These are phyloP conservation scores for Drosophila suzukii DNA, from an alignment of 1,140 invertebrate species.

Conservation along the genomic window DNA sequence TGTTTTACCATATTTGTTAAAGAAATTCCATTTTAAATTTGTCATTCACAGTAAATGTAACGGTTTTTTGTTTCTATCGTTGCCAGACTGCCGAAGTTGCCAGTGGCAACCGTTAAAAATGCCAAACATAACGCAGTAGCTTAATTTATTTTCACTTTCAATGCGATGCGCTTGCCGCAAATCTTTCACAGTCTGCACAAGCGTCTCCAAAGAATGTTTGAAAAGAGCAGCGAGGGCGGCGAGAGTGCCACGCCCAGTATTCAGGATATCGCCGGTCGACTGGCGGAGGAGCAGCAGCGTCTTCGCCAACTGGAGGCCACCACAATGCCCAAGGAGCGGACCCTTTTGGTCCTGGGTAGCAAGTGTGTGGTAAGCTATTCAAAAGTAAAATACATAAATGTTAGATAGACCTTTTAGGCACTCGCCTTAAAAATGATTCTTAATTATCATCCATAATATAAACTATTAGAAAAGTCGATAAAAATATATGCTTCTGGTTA, in stretches of 20 bases:
- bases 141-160: slow-evolving; percentile 3
- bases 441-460: background rate
- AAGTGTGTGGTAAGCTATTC: slow-evolving; percentile 85
- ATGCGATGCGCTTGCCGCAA: slow-evolving; percentile 66
- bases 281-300: slow-evolving; percentile 74
- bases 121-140: slow-evolving; percentile 18
- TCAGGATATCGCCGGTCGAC: slow-evolving; percentile 80
- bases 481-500: too few species aligned
- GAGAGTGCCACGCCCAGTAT: slow-evolving; percentile 63
- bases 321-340: slow-evolving; percentile 83
- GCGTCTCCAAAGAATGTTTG: slow-evolving; percentile 67
- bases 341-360: slow-evolving; percentile 86
- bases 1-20: too few species aligned
- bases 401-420: too few species aligned
- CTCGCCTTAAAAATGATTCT: background rate
- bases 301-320: slow-evolving; percentile 57
- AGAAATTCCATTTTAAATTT: background rate
- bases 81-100: slow-evolving; percentile 12
- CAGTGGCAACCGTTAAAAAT: slow-evolving; percentile 18
- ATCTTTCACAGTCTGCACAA: slow-evolving; percentile 52
- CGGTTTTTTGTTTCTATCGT: background rate
- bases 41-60: background rate
- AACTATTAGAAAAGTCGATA: too few species aligned
- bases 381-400: background rate
- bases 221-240: slow-evolving; percentile 41